Evolutionary conservation across 2,888 invertebrate genomes (phyloP).

Genomic region (Leistus spinibarbis): DNA sequence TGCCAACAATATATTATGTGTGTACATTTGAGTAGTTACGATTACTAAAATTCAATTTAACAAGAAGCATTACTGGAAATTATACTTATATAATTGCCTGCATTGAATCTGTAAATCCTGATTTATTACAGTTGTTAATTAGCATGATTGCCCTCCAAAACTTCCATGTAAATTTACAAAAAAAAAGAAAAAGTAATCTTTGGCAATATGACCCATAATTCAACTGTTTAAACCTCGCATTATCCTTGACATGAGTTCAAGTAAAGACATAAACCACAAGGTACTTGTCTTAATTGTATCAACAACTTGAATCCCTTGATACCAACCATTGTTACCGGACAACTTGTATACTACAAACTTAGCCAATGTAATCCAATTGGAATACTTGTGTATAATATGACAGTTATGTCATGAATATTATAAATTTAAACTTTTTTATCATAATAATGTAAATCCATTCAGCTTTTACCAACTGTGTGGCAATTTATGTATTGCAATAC

Average conservation of each 20-base stretch:
- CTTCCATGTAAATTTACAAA: background rate
- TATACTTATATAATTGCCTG: too few relatives aligned
- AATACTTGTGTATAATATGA: background rate
- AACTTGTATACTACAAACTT: background rate
- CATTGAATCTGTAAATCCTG: too few relatives aligned
- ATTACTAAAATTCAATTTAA: too few relatives aligned
- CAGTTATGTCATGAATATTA: background rate
- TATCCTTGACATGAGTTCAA: background rate
- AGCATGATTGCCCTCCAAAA: background rate
- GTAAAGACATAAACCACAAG: background rate
- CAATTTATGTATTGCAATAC: too few relatives aligned
- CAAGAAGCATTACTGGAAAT: too few relatives aligned
- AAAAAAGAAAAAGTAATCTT: too few relatives aligned
- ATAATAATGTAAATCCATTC: background rate
- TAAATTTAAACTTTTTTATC: background rate
- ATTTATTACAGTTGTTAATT: too few relatives aligned
- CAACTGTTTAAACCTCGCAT: background rate
- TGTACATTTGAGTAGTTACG: too few relatives aligned
- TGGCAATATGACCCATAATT: background rate
- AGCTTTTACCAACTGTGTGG: too few relatives aligned
- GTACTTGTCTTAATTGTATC: background rate
- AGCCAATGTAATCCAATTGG: background rate
- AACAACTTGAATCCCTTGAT: background rate
- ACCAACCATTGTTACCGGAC: background rate
- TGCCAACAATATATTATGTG: too few relatives aligned